Conservation (phyloP, 2,888 invertebrate genomes). For the Thymelicus sylvestris region DNA sequence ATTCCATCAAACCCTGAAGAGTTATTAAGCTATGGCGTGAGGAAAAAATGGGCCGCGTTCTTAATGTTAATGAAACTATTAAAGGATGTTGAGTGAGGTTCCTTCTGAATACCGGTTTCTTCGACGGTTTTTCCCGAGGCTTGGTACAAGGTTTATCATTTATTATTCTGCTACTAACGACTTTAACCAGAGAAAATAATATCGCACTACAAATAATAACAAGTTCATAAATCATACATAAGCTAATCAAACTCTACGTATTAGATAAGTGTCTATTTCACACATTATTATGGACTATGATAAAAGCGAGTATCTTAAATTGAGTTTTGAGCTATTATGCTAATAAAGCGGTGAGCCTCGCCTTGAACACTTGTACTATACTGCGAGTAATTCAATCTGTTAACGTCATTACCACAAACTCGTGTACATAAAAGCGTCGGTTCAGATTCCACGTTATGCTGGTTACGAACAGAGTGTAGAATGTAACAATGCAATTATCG, state of each 20-base stretch:
- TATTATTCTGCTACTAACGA: neutral
- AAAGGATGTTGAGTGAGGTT: constrained; percentile 1
- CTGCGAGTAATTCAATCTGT: no score
- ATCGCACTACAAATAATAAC: no score
- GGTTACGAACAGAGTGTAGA: neutral
- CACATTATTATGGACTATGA: no score
- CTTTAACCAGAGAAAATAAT: no score
- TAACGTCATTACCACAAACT: no score
- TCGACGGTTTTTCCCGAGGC: neutral
- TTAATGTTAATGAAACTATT: constrained; percentile 21
- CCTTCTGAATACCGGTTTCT: neutral
- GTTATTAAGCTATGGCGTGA: constrained; percentile 8
- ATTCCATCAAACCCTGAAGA: constrained; percentile 24
- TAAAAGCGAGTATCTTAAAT: neutral
- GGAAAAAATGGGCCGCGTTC: constrained; percentile 15
- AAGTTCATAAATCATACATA: no score
- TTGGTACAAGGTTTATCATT: neutral
- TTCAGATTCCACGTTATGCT: no score
- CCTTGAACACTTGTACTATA: neutral
- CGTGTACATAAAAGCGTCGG: no score
- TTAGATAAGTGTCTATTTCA: no score
- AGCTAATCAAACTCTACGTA: no score
- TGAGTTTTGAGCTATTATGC: neutral
- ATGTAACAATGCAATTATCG: constrained; percentile 18
- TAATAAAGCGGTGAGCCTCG: neutral